Conservation (phyloP, 2,797 vertebrate genomes). For the Crocidura indochinensis region DNA sequence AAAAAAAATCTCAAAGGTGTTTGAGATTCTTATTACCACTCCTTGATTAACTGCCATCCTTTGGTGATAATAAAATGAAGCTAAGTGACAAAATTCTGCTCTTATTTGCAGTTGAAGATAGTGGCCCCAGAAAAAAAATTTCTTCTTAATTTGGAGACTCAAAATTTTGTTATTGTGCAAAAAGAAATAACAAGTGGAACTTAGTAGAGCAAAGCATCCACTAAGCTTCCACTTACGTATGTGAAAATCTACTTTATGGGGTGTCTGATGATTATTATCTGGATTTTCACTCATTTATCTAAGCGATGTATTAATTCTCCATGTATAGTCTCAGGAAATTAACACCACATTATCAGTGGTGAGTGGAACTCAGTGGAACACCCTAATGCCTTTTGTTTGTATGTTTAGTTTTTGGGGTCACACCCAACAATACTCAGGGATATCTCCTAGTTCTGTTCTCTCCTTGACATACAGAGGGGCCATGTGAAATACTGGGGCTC, state of each 20-base stretch:
- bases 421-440: too few species aligned
- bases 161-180: not conserved
- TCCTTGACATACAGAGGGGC: too few species aligned
- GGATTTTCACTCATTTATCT: not conserved
- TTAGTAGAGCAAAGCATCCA: not conserved
- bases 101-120: not conserved
- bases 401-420: too few species aligned
- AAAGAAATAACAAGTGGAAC: not conserved
- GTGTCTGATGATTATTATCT: not conserved
- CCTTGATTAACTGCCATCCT: conserved; percentile 39
- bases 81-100: not conserved
- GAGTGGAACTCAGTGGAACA: not conserved
- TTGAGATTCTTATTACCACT: conserved; percentile 2
- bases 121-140: not conserved
- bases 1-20: conserved; percentile 42
- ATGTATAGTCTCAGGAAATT: not conserved
- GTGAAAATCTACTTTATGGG: not conserved
- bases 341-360: not conserved
- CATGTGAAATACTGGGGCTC: too few species aligned
- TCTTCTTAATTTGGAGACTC: not conserved
- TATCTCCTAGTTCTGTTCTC: too few species aligned
- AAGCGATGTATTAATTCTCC: not conserved
- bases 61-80: conserved; percentile 55
- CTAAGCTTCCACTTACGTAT: too few species aligned
- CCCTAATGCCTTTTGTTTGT: not conserved